Evolutionary conservation across 2,113 vertebrate genomes (phyloP).

Genomic region (Nothocercus nigrocapillus): DNA sequence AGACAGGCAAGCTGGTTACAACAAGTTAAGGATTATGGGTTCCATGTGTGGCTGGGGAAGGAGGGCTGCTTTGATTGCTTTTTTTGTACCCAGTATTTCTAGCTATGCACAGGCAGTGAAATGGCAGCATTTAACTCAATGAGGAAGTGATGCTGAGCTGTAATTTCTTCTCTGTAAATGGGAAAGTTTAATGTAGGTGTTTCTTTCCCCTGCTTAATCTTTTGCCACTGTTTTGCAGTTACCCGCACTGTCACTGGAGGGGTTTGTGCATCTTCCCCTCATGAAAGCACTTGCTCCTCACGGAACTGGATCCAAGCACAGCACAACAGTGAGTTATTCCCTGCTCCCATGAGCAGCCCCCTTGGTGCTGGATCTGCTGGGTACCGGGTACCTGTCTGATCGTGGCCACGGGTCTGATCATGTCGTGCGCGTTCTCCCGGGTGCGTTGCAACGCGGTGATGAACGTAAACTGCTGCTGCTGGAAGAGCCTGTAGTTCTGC

Average conservation of each 20-base stretch:
- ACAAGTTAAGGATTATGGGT: not conserved
- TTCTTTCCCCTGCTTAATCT: not conserved
- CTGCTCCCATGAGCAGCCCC: rapidly evolving
- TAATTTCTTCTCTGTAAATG: not conserved
- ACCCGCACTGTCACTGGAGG: rapidly evolving
- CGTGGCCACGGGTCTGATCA: constrained; percentile 74
- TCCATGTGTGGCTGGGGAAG: constrained; percentile 5
- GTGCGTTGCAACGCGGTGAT: constrained; percentile 75
- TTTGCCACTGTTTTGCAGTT: not conserved
- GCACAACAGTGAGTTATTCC: rapidly evolving
- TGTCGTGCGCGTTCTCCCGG: constrained; percentile 75
- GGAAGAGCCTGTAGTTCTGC: constrained; percentile 77
- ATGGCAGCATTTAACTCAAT: not conserved
- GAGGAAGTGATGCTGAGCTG: not conserved
- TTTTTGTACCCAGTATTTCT: not conserved
- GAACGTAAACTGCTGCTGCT: constrained; percentile 85
- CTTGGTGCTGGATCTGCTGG: rapidly evolving
- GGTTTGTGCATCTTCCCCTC: not conserved
- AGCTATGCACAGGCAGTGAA: not conserved
- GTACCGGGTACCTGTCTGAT: constrained; percentile 83
- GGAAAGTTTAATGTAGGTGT: not conserved
- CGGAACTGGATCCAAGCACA: rapidly evolving
- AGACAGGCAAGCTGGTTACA: not conserved
- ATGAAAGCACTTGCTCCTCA: not conserved
- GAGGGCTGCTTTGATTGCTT: not conserved